A percentile compares a stretch with the other conserved stretches of the same genome.
phyloP scores from a whole-genome alignment of 2,888 invertebrate species.

The Zaprionus lineosus region DNA sequence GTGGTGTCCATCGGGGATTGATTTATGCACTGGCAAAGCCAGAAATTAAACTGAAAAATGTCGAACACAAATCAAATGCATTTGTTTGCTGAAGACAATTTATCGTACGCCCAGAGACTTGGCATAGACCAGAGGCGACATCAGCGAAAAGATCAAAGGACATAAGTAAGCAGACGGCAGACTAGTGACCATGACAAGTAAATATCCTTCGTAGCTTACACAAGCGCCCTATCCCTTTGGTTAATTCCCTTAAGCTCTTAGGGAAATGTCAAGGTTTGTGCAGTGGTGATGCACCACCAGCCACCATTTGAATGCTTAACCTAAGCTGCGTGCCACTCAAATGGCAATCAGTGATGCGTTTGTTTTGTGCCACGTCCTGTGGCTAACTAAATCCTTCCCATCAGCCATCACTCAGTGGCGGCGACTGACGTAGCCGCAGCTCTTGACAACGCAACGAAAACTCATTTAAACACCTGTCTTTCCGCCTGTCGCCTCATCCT shows the following conservation, averaged over 20 bases:
- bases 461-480: constrained; percentile 68
- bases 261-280: constrained; percentile 65
- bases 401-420: neutral
- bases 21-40: constrained; percentile 55
- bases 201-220: too few species aligned
- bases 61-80: constrained; percentile 67
- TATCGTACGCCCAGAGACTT: constrained; percentile 42
- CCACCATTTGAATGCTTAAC: neutral
- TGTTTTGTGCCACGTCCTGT: constrained; percentile 47
- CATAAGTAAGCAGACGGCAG: too few species aligned
- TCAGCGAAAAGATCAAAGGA: too few species aligned
- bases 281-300: constrained; percentile 16
- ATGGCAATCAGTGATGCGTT: constrained; percentile 65
- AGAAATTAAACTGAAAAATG: constrained; percentile 70
- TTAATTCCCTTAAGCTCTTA: neutral
- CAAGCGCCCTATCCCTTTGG: too few species aligned
- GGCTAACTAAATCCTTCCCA: constrained; percentile 43
- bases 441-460: constrained; percentile 40
- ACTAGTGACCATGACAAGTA: too few species aligned
- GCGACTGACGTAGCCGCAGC: neutral
- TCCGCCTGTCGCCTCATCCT: constrained; percentile 8
- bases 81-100: constrained; percentile 52
- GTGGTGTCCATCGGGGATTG: constrained; percentile 31
- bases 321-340: constrained; percentile 34
- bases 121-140: constrained; percentile 35